phyloP scores from a whole-genome alignment of 2,888 invertebrate species.

The Magallana nippona region DNA sequence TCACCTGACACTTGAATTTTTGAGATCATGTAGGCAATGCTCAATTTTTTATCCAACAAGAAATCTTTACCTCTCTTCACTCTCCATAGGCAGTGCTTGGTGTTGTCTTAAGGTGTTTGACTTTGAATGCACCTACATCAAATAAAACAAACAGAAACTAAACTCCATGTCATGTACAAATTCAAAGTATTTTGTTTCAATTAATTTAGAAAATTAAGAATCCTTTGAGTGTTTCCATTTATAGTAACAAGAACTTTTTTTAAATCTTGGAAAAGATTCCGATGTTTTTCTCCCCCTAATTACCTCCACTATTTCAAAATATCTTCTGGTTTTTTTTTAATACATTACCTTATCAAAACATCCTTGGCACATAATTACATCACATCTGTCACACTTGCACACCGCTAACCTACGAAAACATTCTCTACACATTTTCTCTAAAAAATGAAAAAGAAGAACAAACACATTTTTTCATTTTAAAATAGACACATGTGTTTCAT shows the following conservation, averaged over 20 bases:
- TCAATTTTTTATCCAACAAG: neutral
- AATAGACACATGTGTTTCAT: neutral
- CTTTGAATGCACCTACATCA: constrained; percentile 62
- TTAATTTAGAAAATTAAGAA: neutral
- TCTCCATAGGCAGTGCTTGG: constrained; percentile 57
- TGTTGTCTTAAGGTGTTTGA: constrained; percentile 66
- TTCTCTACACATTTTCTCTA: constrained; percentile 65
- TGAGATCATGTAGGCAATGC: too few species aligned
- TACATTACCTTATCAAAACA: constrained; percentile 69
- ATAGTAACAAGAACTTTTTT: neutral
- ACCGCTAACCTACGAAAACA: constrained; percentile 62
- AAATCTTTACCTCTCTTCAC: constrained; percentile 56
- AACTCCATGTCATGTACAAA: too few species aligned
- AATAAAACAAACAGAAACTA: too few species aligned
- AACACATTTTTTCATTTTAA: neutral
- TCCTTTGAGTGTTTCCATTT: too few species aligned
- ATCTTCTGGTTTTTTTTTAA: too few species aligned
- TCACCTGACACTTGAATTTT: too few species aligned
- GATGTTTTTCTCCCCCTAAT: neutral
- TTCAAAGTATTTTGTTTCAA: neutral
- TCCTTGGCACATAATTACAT: constrained; percentile 65
- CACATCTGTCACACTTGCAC: constrained; percentile 71
- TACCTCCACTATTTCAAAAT: too few species aligned
- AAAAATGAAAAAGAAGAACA: constrained; percentile 38
- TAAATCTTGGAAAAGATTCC: neutral